Conservation (phyloP, 1,140 invertebrate genomes). For the Ectropis grisescens region DNA sequence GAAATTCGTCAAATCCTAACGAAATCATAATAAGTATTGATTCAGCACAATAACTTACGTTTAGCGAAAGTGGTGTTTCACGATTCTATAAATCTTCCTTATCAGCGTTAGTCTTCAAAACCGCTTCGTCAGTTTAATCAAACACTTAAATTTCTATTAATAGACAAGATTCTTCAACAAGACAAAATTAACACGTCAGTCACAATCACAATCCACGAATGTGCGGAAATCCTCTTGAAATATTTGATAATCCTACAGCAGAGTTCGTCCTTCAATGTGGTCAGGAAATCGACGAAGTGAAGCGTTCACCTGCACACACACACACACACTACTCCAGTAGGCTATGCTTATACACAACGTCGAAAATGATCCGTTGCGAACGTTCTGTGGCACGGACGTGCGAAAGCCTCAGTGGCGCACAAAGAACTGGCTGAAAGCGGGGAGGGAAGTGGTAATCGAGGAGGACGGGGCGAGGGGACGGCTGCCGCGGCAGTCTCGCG, state of each 20-base stretch:
- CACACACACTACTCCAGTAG: constrained; percentile 35
- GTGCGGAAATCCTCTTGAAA: constrained; percentile 16
- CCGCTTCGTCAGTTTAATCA: no score
- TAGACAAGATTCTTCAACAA: no score
- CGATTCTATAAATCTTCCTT: no score
- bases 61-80: no score
- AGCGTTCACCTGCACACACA: constrained; percentile 42
- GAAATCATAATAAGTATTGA: no score
- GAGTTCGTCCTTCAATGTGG: constrained; percentile 35
- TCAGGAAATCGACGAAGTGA: constrained; percentile 32
- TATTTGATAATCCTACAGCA: constrained; percentile 12
- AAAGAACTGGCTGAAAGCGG: constrained; percentile 58
- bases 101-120: no score
- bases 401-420: constrained; percentile 45
- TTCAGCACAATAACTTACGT: no score
- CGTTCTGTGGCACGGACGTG: constrained; percentile 34
- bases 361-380: constrained; percentile 31
- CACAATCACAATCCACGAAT: constrained; percentile 42
- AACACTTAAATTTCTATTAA: no score
- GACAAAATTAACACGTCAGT: constrained; percentile 8
- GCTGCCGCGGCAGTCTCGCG: constrained; percentile 39
- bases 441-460: constrained; percentile 38
- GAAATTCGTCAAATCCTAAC: no score
- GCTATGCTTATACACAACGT: constrained; percentile 38
- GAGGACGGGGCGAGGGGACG: constrained; percentile 29